Conservation (phyloP, 2,113 vertebrate species). For the Callorhinus ursinus region DNA sequence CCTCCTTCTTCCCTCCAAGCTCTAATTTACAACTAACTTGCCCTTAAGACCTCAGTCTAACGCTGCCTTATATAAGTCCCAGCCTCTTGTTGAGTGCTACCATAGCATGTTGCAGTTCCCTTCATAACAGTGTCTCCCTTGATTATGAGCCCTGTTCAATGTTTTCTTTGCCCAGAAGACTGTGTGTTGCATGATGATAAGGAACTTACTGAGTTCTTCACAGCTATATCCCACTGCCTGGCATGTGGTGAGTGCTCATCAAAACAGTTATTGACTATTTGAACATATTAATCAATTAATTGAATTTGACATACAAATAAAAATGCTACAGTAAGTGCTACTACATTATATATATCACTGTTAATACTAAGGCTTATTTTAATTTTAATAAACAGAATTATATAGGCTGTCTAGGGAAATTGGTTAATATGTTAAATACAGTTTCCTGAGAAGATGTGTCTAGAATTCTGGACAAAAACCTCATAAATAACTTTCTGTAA, state of each 20-base stretch:
- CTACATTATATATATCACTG: not conserved
- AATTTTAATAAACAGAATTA: slow-evolving; percentile 9
- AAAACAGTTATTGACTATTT: not conserved
- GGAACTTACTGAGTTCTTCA: not conserved
- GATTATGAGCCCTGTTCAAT: not conserved
- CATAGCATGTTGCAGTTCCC: not conserved
- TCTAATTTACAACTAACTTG: not conserved
- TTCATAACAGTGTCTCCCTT: not conserved
- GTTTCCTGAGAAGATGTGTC: not conserved
- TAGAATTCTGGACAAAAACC: not conserved
- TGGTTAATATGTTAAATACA: not conserved
- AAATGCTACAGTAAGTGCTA: not conserved
- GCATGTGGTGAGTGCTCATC: not conserved
- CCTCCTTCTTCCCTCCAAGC: not conserved
- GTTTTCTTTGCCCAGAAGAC: not conserved
- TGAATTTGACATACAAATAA: not conserved
- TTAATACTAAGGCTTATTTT: not conserved
- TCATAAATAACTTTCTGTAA: not conserved
- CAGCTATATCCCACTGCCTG: not conserved
- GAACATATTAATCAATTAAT: not conserved
- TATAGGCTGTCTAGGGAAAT: not conserved
- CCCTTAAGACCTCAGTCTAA: not conserved
- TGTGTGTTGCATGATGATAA: not conserved
- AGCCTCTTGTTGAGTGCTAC: not conserved
- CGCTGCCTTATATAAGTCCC: not conserved